Evolutionary conservation across 2,113 vertebrate genomes (phyloP).

Genomic region (Phaethon lepturus): DNA sequence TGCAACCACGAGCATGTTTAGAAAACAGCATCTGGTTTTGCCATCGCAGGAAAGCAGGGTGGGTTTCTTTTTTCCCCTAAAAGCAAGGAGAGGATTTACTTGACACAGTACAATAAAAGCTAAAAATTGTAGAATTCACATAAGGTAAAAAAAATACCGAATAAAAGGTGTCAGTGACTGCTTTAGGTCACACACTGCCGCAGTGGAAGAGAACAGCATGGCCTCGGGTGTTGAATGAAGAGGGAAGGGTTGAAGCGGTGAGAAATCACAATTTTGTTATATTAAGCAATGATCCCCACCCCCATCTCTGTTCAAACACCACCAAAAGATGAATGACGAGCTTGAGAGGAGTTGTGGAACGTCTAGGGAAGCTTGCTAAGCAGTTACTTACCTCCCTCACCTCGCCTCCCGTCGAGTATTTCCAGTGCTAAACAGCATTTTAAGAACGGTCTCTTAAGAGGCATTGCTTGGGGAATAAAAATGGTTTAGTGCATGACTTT

Average conservation of each 20-base stretch:
- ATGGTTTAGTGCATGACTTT: neutral
- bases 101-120: neutral
- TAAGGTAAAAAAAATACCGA: neutral
- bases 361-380: neutral
- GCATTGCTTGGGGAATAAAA: neutral
- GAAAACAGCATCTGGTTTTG: neutral
- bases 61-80: neutral
- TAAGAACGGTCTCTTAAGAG: neutral
- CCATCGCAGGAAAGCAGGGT: neutral
- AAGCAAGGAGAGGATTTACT: neutral
- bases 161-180: neutral
- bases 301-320: neutral
- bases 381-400: neutral
- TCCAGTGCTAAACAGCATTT: neutral
- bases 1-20: fast-evolving
- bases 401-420: fast-evolving
- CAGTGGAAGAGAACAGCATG: too few relatives aligned
- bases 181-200: neutral
- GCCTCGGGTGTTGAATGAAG: neutral
- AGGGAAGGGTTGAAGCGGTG: neutral
- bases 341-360: fast-evolving
- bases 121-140: fast-evolving
- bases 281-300: neutral
- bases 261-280: neutral
- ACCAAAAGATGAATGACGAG: neutral